Percentiles rank a stretch among this genome's conserved stretches.
These are phyloP conservation scores for Apostichopus leukothele DNA, from an alignment of 53 echinoderm and acorn worm species.

Conservation along the genomic window DNA sequence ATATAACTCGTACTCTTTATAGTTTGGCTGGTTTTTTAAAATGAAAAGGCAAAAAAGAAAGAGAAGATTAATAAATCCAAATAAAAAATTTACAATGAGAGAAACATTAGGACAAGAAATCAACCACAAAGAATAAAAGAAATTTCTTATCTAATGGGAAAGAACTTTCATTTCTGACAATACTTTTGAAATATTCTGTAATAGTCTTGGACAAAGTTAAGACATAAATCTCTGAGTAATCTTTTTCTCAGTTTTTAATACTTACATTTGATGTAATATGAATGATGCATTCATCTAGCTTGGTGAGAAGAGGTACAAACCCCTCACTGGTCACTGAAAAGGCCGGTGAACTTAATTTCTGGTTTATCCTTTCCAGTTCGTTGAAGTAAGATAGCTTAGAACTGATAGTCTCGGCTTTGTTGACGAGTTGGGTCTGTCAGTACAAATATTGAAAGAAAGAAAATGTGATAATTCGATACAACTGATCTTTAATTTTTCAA, in stretches of 20 bases:
- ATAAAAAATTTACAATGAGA: not conserved
- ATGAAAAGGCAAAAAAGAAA: not conserved
- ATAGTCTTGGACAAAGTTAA: too few species aligned
- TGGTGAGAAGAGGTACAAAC: conserved; percentile 92
- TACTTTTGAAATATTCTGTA: too few species aligned
- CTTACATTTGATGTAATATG: conserved; percentile 90
- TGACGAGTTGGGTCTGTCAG: conserved; percentile 83
- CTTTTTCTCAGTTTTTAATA: not conserved
- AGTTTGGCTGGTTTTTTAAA: conserved; percentile 66
- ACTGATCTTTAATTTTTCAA: not conserved
- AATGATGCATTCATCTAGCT: conserved; percentile 95
- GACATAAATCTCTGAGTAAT: too few species aligned
- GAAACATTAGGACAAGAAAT: too few species aligned
- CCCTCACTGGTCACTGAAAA: conserved; percentile 93
- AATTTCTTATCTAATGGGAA: too few species aligned
- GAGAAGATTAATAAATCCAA: not conserved
- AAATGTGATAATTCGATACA: not conserved
- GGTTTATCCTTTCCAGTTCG: conserved; percentile 92
- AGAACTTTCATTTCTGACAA: too few species aligned
- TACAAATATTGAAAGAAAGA: not conserved
- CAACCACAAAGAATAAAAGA: not conserved
- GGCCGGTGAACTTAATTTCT: conserved; percentile 93
- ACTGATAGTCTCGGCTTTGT: conserved; percentile 95
- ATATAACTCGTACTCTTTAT: conserved; percentile 91
- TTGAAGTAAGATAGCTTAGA: conserved; percentile 90